Evolutionary conservation across 2,888 invertebrate genomes (phyloP), one percentile per base, ranked within the genome.

Genomic region (Galerucella pusilla): DNA sequence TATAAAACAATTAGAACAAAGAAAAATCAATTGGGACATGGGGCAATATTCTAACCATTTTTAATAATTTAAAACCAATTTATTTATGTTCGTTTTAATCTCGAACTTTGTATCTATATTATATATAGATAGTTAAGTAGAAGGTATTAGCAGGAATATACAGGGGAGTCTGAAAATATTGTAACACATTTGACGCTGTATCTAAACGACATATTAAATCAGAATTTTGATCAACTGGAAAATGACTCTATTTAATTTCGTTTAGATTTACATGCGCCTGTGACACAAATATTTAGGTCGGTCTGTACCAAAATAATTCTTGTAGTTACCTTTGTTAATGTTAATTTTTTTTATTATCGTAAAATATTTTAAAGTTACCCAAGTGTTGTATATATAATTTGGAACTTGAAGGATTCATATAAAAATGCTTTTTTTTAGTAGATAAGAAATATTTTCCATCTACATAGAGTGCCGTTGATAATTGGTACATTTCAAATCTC

Each of bases 81-180:
- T n/a, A 54, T 67, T 60, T 3, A 7, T 35, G 20, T 25, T 49
- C 14, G 42, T n/a, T 65, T 20, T 65, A 65, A 66, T 66, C 52
- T 25, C 52, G n/a, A 54, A 60, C 68, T 59, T 68, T n/a, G 20
- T 60, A 68, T 57, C 46, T 12, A 68, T 68, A 68, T 68, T 46
- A 68, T 68, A 68, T 68, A 68, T 68, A 25, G 45, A 42, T 60
- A 12, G 2, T 16, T 68, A 12, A 60, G 46, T 46, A 60, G n/a
- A 16, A 54, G 49, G 25, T 69, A 59, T 60, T 45, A 45, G 10
- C 14, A 54, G 20, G 25, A 54, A 46, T 60, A 25, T 46, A 54
- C 54, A n/a, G 14, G 7, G 16, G 7, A 5, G n/a, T 7, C n/a
- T 1, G 2, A 54, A n/a, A 16, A n/a, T 54, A 54, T 14, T 7